phyloP scores from a whole-genome alignment of 2,797 vertebrate genomes.

The Glyptemys insculpta region DNA sequence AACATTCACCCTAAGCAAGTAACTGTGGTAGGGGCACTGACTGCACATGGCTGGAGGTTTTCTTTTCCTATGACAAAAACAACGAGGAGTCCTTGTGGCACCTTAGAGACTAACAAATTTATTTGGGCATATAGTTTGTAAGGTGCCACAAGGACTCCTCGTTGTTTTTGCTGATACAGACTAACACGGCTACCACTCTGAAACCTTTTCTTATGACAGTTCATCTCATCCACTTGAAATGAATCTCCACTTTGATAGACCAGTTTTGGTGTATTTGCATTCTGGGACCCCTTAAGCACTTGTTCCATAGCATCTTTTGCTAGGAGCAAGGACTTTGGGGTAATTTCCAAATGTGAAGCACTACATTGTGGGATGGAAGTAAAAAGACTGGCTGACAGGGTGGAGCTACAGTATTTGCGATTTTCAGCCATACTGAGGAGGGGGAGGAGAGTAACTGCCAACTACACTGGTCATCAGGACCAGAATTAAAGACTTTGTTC shows the following conservation, averaged over 20 bases:
- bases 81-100: no score
- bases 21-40: rapidly evolving
- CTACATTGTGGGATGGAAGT: background rate
- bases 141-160: no score
- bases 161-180: no score
- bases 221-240: background rate
- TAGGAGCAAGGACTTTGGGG: background rate
- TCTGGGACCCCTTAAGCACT: background rate
- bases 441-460: rapidly evolving
- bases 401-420: rapidly evolving
- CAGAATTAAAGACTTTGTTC: background rate
- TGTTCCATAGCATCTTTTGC: background rate
- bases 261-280: background rate
- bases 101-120: no score
- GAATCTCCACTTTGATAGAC: background rate
- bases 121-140: no score
- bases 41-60: background rate
- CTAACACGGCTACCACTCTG: no score
- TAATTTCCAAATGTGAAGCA: background rate
- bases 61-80: background rate
- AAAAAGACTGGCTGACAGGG: background rate
- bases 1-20: background rate
- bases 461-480: background rate
- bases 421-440: rapidly evolving
- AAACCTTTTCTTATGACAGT: background rate